Conservation (phyloP, 2,797 vertebrate species). For the Naso thynnoides region DNA sequence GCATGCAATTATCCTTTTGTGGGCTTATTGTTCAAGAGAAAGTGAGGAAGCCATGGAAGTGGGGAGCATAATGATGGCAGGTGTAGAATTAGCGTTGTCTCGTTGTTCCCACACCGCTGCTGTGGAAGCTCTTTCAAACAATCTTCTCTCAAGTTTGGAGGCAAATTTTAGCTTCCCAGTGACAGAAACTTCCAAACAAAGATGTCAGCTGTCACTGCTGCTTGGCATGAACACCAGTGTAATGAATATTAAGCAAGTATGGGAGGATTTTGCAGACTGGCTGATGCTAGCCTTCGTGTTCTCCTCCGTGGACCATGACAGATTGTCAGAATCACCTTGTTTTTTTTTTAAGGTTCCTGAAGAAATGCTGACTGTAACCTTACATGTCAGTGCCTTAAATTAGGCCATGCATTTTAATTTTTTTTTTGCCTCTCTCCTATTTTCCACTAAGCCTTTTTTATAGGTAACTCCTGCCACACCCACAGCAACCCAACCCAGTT, state of each 20-base stretch:
- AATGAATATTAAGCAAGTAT: conserved; percentile 62
- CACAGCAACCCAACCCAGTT: conserved; percentile 40
- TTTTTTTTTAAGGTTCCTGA: conserved; percentile 37
- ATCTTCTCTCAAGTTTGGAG: conserved; percentile 38
- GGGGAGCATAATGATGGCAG: conserved; percentile 67
- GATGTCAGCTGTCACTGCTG: conserved; percentile 58
- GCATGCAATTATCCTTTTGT: conserved; percentile 68
- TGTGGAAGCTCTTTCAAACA: conserved; percentile 44
- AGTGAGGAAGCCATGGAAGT: conserved; percentile 55
- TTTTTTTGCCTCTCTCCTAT: not conserved
- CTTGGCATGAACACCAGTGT: conserved; percentile 37
- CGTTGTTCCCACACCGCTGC: conserved; percentile 38
- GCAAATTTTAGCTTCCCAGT: conserved; percentile 28
- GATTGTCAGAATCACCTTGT: conserved; percentile 62
- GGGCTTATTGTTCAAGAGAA: conserved; percentile 55
- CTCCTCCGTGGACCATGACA: conserved; percentile 43
- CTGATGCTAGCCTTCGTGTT: conserved; percentile 40
- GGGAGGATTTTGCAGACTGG: conserved; percentile 36
- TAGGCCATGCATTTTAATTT: conserved; percentile 26
- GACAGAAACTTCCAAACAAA: conserved; percentile 64
- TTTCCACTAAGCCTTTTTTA: conserved; percentile 17
- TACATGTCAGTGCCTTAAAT: conserved; percentile 45
- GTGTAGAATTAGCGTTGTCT: conserved; percentile 71
- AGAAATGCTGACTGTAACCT: conserved; percentile 56
- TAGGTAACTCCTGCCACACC: conserved; percentile 52